Conservation (phyloP, 2,888 invertebrate species). For the Sinohyriopsis cumingii region DNA sequence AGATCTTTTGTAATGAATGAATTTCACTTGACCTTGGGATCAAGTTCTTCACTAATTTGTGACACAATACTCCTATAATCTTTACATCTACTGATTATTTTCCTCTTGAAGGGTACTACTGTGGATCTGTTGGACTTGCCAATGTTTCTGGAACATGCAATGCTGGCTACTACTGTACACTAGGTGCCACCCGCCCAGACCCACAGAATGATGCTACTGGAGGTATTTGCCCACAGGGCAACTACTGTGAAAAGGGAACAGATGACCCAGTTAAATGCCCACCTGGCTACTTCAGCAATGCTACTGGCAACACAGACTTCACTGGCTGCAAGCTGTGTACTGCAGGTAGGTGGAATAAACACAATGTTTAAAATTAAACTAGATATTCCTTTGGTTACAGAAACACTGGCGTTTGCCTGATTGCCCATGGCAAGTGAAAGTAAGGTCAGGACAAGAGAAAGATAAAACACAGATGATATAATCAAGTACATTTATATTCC, state of each 20-base stretch:
- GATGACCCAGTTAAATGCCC: conserved; percentile 54
- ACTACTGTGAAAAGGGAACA: conserved; percentile 64
- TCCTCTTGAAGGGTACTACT: conserved; percentile 57
- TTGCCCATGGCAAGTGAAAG: too few species aligned
- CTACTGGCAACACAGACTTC: conserved; percentile 55
- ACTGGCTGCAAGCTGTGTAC: conserved; percentile 61
- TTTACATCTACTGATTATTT: not conserved
- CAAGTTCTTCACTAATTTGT: too few species aligned
- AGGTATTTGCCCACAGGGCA: conserved; percentile 61
- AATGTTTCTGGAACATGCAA: conserved; percentile 59
- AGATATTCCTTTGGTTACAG: too few species aligned
- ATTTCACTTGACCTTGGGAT: too few species aligned
- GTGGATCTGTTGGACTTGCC: conserved; percentile 53
- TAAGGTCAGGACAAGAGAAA: too few species aligned
- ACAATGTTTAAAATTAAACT: too few species aligned
- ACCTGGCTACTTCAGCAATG: conserved; percentile 63
- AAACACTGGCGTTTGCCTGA: not conserved
- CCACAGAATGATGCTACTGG: conserved; percentile 64
- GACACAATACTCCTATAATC: not conserved
- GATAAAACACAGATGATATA: not conserved
- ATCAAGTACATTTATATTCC: too few species aligned
- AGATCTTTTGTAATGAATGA: too few species aligned
- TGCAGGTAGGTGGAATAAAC: conserved; percentile 46
- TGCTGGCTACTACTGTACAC: conserved; percentile 65
- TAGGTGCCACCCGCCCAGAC: conserved; percentile 51